These are phyloP conservation scores for Diuraphis noxia DNA, from an alignment of 1,140 invertebrate genomes.

Conservation along the genomic window DNA sequence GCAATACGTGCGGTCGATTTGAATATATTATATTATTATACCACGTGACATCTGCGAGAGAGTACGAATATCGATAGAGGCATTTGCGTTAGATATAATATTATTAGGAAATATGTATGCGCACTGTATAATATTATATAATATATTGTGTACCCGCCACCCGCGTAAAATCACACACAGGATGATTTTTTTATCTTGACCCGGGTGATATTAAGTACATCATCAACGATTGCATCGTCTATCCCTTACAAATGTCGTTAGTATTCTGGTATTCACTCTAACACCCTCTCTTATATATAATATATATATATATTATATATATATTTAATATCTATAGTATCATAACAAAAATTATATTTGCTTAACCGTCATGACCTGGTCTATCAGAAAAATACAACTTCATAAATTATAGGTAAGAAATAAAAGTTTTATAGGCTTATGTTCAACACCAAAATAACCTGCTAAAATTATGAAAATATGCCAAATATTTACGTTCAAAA, in stretches of 20 bases:
- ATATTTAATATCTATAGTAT: no score
- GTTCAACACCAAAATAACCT: no score
- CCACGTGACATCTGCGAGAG: neutral
- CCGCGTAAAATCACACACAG: neutral
- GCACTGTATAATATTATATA: neutral
- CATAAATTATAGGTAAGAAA: no score
- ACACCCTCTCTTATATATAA: neutral
- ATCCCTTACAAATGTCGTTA: neutral
- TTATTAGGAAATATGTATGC: neutral
- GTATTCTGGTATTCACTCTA: neutral
- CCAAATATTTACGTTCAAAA: no score
- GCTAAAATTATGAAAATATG: no score
- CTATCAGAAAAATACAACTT: no score
- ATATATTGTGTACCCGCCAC: neutral
- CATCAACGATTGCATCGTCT: neutral
- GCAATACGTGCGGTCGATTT: neutral
- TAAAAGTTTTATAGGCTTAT: no score
- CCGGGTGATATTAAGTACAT: neutral
- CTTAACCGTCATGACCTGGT: no score
- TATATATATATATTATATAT: no score
- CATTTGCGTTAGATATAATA: slow-evolving; percentile 1
- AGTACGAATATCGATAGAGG: neutral
- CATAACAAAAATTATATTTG: no score
- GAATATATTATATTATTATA: neutral
- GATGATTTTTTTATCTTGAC: neutral